These are phyloP conservation scores for Sycophaga agraensis DNA, from an alignment of 1,140 invertebrate species.

Conservation along the genomic window DNA sequence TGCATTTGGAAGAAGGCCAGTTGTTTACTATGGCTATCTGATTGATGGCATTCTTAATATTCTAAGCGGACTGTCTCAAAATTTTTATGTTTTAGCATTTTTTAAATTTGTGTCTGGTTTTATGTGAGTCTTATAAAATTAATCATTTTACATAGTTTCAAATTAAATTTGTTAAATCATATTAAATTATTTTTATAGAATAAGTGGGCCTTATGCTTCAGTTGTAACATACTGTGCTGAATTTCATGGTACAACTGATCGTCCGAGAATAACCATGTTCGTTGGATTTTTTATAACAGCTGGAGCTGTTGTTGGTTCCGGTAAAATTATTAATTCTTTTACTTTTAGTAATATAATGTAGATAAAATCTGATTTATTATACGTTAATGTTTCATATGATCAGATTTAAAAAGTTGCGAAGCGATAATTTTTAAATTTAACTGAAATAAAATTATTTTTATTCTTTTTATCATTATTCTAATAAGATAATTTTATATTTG, in stretches of 20 bases:
- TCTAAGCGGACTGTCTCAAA: constrained; percentile 68
- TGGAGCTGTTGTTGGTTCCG: constrained; percentile 44
- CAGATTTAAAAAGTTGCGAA: no score
- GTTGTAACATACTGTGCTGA: constrained; percentile 71
- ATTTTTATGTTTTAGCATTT: constrained; percentile 67
- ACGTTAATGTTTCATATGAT: no score
- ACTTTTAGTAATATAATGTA: no score
- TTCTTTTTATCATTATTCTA: no score
- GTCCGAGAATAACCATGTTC: constrained; percentile 65
- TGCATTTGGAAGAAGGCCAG: constrained; percentile 68
- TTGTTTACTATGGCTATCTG: constrained; percentile 73
- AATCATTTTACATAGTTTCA: no score
- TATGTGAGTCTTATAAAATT: constrained; percentile 65
- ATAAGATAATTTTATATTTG: no score
- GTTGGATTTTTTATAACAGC: constrained; percentile 55
- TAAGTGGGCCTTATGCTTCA: constrained; percentile 72
- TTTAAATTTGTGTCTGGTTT: constrained; percentile 77
- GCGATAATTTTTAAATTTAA: no score
- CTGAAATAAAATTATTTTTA: no score
- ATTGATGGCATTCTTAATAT: constrained; percentile 70
- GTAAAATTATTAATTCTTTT: no score
- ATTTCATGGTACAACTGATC: constrained; percentile 64
- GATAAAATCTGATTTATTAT: no score
- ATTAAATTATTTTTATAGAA: constrained; percentile 54
- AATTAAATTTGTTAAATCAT: no score